Conservation (phyloP, 2,888 invertebrate genomes). For the Lasioglossum leucozonium region DNA sequence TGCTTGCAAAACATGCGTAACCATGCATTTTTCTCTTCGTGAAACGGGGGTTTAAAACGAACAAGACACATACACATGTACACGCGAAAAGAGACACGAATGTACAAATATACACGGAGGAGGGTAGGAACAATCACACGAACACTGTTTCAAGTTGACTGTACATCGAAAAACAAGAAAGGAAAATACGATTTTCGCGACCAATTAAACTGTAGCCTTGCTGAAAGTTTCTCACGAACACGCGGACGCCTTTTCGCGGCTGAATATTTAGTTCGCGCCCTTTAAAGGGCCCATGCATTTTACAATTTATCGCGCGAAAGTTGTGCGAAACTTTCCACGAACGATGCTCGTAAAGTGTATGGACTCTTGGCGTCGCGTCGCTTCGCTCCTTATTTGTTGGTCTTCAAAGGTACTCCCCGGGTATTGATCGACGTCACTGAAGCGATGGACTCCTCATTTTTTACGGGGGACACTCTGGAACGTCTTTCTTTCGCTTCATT, state of each 20-base stretch:
- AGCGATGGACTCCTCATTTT: conserved; percentile 12
- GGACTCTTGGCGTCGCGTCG: conserved; percentile 25
- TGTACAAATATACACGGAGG: not conserved
- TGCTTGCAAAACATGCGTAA: conserved; percentile 54
- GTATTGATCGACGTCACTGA: conserved; percentile 46
- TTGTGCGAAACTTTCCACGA: not conserved
- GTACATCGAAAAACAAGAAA: conserved; percentile 1
- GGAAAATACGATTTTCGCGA: not conserved
- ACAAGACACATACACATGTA: not conserved
- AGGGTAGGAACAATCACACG: not conserved
- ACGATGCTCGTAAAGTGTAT: conserved; percentile 1
- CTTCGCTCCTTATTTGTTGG: conserved; percentile 37
- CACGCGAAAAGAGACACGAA: not conserved
- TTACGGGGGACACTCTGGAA: not conserved
- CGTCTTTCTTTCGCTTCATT: not conserved
- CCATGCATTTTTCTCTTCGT: conserved; percentile 17
- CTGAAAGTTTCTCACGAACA: conserved; percentile 8
- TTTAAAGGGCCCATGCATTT: not conserved
- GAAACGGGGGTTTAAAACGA: not conserved
- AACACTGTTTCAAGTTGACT: conserved; percentile 1
- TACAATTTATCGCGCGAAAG: conserved; percentile 4
- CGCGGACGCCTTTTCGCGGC: not conserved
- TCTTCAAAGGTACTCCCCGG: conserved; percentile 48
- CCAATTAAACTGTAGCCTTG: not conserved
- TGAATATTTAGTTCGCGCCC: conserved; percentile 23